Base-by-base conservation (phyloP, 92 coral and sea anemone species). In the Zoanthus solanderi region DNA sequence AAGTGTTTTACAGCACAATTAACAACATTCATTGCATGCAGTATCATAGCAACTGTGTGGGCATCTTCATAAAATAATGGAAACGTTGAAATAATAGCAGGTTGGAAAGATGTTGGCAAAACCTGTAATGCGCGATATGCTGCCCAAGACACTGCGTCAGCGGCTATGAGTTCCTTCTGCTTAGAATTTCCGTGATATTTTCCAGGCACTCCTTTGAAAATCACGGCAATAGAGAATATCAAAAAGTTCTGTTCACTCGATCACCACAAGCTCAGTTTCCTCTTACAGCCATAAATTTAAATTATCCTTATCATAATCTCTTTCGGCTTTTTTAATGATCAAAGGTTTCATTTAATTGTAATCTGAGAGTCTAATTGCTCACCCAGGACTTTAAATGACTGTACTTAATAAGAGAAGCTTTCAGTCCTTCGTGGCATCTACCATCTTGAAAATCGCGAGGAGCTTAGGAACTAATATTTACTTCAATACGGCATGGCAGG, bases 131-230 rank as follows among this genome's bases (percentile, higher is more conserved):
- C 47, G 7, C 85, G 54, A 16, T 65, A 72, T 58, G 73, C 73
- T 69, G 74, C 74, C 74, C 74, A 69, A 69, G 74, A 69, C 44
- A 69, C 74, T 69, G 44, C 11, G 44, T 69, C 74, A 69, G 44
- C 44, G 16, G 29, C 74, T 69, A 13, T 28, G 45, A 71, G 75
- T 71, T 71, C 7, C 45, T 71, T 71, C 16, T 88, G 87, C 81
- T 47, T 42, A 63, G 34, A 7, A 50, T 77, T 52, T 88, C 72
- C 87, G 10, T 29, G 14, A 66, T 32, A 30, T 67, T 88, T 17
- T 71, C 72, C 78, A 79, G 75, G 23, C 23, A 23, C 23, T 23
- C 23, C 23, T 23, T 23, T 23, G 23, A 23, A 23, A 58, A 12
- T 58, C 17, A 13, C 66, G 0, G 66, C 66, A 58, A 58, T 58